Percentiles rank a stretch among this genome's conserved stretches.
Conservation (phyloP, 2,888 invertebrate species). For the Acronicta psi region DNA sequence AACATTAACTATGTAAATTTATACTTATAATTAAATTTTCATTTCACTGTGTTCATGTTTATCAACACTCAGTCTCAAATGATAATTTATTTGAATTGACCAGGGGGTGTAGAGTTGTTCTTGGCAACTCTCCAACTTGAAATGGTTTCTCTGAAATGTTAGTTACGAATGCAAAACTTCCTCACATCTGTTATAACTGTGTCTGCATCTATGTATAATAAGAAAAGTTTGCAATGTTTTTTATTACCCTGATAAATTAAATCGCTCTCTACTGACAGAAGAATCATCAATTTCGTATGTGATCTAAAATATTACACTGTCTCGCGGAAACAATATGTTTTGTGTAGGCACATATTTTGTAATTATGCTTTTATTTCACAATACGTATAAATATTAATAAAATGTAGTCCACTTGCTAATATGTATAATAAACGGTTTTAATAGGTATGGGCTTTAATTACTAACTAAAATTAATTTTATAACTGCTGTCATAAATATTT, state of each 20-base stretch:
- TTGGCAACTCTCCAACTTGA: slow-evolving; percentile 73
- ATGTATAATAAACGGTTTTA: neutral
- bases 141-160: slow-evolving; percentile 75
- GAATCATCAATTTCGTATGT: neutral
- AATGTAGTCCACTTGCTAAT: neutral
- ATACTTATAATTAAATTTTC: slow-evolving; percentile 42
- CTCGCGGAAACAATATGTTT: neutral
- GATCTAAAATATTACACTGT: slow-evolving; percentile 3
- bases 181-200: slow-evolving; percentile 59
- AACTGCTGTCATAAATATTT: slow-evolving; percentile 19
- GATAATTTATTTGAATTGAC: slow-evolving; percentile 70
- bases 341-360: neutral
- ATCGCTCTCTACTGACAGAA: neutral
- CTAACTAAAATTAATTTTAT: slow-evolving; percentile 5
- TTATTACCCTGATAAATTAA: neutral
- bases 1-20: slow-evolving; percentile 25
- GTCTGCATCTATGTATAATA: slow-evolving; percentile 26
- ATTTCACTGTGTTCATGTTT: slow-evolving; percentile 57
- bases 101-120: slow-evolving; percentile 68
- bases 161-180: slow-evolving; percentile 69
- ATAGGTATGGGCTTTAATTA: slow-evolving; percentile 5
- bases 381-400: neutral
- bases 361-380: neutral
- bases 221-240: slow-evolving; percentile 11
- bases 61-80: slow-evolving; percentile 66